phyloP scores from a whole-genome alignment of 2,113 vertebrate genomes.

The Leptocoma aspasia region DNA sequence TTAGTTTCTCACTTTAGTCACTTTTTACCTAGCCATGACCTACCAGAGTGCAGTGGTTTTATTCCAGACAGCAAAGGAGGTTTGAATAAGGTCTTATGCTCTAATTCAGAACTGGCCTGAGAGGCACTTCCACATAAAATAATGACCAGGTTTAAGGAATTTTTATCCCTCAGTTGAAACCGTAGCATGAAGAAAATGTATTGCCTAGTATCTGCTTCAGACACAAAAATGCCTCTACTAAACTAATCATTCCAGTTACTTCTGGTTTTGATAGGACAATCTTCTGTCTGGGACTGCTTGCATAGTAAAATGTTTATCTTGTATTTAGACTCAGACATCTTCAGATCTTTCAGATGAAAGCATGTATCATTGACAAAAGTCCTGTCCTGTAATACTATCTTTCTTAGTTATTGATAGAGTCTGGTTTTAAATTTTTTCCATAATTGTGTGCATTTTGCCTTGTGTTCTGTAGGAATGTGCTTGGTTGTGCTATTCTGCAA shows the following conservation, averaged over 20 bases:
- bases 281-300: neutral
- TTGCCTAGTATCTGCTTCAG: neutral
- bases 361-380: neutral
- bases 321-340: constrained; percentile 34
- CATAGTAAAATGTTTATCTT: neutral
- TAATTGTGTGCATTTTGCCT: neutral
- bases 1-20: neutral
- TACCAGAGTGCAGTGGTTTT: neutral
- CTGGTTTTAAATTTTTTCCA: neutral
- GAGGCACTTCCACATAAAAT: neutral
- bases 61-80: neutral
- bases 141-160: neutral
- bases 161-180: neutral
- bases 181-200: neutral
- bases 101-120: neutral
- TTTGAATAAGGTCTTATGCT: neutral
- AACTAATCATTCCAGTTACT: neutral
- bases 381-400: neutral
- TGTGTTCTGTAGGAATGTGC: constrained; percentile 18
- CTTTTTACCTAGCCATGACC: neutral
- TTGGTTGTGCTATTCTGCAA: constrained; percentile 37
- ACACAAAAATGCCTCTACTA: neutral
- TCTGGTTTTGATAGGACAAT: neutral
- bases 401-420: neutral
- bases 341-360: neutral